A percentile compares a stretch with the other conserved stretches of the same genome.
phyloP scores from a whole-genome alignment of 2,888 invertebrate species.

The Stenchaetothrips biformis region DNA sequence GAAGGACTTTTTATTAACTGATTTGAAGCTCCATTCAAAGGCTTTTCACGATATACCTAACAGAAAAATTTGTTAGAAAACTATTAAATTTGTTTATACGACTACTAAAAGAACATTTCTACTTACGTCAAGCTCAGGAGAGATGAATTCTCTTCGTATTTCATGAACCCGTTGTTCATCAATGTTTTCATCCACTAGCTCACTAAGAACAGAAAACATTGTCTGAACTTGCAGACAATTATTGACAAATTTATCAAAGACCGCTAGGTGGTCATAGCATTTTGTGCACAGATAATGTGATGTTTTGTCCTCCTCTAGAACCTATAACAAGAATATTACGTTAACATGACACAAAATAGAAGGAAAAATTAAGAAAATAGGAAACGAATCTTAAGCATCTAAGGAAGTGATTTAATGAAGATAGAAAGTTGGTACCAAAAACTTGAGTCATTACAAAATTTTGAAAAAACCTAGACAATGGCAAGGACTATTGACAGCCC shows the following conservation, averaged over 20 bases:
- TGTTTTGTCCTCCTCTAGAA: background rate
- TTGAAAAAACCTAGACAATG: too few relatives aligned
- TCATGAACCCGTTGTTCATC: conserved; percentile 33
- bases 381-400: background rate
- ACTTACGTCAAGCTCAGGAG: background rate
- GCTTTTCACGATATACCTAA: background rate
- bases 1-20: background rate
- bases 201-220: conserved; percentile 33
- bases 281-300: background rate
- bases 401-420: background rate
- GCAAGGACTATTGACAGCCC: too few relatives aligned
- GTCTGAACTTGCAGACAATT: conserved; percentile 36
- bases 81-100: background rate
- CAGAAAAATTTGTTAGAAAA: background rate
- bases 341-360: background rate
- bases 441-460: too few relatives aligned
- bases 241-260: conserved; percentile 35
- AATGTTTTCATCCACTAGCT: conserved; percentile 28
- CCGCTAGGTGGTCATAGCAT: background rate
- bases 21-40: background rate
- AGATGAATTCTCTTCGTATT: conserved; percentile 2
- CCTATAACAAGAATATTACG: background rate
- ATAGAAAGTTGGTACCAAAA: background rate
- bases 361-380: background rate
- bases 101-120: background rate